Base-by-base conservation (phyloP, 2,888 invertebrate species). In the Drosophila stalkeri region DNA sequence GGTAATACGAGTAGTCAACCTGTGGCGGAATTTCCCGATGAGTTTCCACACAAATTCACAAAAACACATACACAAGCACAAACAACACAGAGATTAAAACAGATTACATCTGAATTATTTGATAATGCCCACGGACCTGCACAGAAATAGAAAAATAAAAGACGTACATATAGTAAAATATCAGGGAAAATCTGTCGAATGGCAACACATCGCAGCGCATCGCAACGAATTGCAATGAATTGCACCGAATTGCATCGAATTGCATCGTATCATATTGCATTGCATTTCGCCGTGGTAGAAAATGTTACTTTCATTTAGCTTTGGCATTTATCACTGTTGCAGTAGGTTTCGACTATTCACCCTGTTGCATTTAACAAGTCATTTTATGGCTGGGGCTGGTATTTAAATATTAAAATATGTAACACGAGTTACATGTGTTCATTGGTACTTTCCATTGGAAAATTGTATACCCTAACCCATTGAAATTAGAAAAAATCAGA, bases 21-120 rank as follows among this genome's bases (percentile, higher is more conserved):
- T 56, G 68, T 68, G 51, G 64, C 46, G 76, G 65, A 59, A 77
- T 74, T 72, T 65, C 12, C 51, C 56, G 70, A 71, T 68, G 77
- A 64, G 66, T 78, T 75, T 59, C 59, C 20, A 33, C 60, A 51
- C 23, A 51, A 23, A 60, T 46, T 37, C 27, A 47, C 72, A 65
- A 57, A 59, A 12, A 33, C 43, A 55, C 41, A 23, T 11, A 43
- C 62, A 65, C 41, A 41, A 1, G 23, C 41, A 31, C n/a, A 43
- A 54, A 59, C 43, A 51, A 37, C 41, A 23, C 47, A 27, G 70
- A 71, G 89, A 77, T 86, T 86, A 88, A 90, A 90, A 67, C 60
- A 69, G 86, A 86, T 86, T 86, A 86, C 86, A 77, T 66, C 65
- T 79, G 89, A 88, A 90, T 86, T 90, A 86, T 90, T 88, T 90